Base-by-base conservation (phyloP, 2,888 invertebrate genomes). In the Xanthostigma xanthostigma region DNA sequence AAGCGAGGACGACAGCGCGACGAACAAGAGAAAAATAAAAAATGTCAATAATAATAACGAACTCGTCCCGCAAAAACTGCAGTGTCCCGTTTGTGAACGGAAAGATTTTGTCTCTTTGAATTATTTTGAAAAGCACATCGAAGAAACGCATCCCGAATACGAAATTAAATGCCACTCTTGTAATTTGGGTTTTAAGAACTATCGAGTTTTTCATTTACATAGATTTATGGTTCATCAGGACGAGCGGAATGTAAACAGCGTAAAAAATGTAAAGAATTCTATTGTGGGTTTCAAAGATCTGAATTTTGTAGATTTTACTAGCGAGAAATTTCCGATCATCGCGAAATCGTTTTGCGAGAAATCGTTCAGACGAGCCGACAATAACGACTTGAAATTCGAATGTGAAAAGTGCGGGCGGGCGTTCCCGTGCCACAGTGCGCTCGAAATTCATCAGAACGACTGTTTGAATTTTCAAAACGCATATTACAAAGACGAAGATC, bases 221-320 rank as follows among this genome's bases (percentile, higher is more conserved):
- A 74, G 78, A 41, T 76, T 74, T 58, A 75, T 77, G 55, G 74
- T 71, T 1, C 84, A 84, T 53, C 61, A 59, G 37, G 55, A 55
- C 33, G 61, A 63, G 53, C 53, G 10, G 50, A 41, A 33, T 12
- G 50, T 50, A 49, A 45, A 17, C 9, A 34, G 33, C 60, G 9
- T 59, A 54, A 56, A 64, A 57, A 41, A 52, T 53, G 43, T 55
- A 55, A 54, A 59, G 54, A 76, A 75, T 52, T 68, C 73, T 1
- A 74, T 81, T 41, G 66, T 76, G 2, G 81, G 82, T 12, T 84
- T 81, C 62, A 76, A 78, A 55, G 84, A 88, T 63, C 67, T 82
- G 48, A 78, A 79, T 2, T 84, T 82, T 61, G 76, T 84, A n/a
- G 87, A 88, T 60, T 90, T 87, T 61, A 81, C 87, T 0, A 79